A percentile compares a stretch with the other conserved stretches of the same genome.
These are phyloP conservation scores for Ancistrus triradiatus DNA, from an alignment of 2,113 vertebrate species.

Conservation along the genomic window DNA sequence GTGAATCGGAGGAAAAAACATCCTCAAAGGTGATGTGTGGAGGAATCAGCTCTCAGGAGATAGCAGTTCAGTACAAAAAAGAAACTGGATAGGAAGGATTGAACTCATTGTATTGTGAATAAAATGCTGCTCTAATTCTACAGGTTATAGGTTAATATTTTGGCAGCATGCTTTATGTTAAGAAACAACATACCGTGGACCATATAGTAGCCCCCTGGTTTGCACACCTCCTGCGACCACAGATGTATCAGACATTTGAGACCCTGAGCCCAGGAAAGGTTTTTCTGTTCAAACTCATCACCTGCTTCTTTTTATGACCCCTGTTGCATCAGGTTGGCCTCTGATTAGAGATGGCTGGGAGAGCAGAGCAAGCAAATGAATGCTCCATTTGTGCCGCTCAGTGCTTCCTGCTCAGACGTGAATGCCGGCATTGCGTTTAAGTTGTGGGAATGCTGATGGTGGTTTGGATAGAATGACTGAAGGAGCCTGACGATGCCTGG, in stretches of 20 bases:
- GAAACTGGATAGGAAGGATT: no score
- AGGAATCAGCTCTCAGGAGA: no score
- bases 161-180: no score
- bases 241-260: neutral
- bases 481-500: conserved; percentile 16
- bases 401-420: conserved; percentile 17
- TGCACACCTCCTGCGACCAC: neutral
- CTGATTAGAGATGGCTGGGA: conserved; percentile 40
- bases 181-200: no score
- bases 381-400: conserved; percentile 22
- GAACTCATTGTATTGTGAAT: no score
- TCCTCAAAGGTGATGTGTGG: no score
- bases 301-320: conserved; percentile 25
- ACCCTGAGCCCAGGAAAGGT: neutral
- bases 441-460: conserved; percentile 29
- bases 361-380: conserved; percentile 29
- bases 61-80: no score
- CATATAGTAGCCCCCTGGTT: no score
- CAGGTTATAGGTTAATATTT: no score
- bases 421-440: conserved; percentile 4
- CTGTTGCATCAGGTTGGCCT: conserved; percentile 31
- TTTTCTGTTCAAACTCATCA: conserved; percentile 11
- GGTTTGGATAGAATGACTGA: conserved; percentile 24
- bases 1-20: no score
- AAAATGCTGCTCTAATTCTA: no score